A percentile compares a stretch with the other conserved stretches of the same genome.
These are phyloP conservation scores for Atethmia centrago DNA, from an alignment of 2,888 invertebrate species.

Conservation along the genomic window DNA sequence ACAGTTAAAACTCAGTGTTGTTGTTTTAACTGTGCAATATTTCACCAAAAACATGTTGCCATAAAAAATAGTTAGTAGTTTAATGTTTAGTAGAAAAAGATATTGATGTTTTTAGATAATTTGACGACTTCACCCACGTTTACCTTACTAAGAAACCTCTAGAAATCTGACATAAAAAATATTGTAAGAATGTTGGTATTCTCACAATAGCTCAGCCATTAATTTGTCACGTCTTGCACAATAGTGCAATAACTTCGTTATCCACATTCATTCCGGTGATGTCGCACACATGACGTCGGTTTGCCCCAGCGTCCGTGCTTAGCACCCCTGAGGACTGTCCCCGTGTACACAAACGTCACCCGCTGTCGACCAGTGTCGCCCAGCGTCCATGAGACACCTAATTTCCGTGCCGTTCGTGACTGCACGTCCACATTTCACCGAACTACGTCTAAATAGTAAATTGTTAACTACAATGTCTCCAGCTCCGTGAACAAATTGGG, in stretches of 20 bases:
- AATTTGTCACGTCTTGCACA: constrained; percentile 18
- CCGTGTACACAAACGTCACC: constrained; percentile 35
- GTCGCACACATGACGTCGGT: constrained; percentile 52
- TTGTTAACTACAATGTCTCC: constrained; percentile 20
- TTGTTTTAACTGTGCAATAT: not conserved
- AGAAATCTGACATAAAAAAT: not conserved
- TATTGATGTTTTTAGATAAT: not conserved
- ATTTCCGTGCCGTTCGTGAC: constrained; percentile 68
- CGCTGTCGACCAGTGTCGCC: constrained; percentile 20
- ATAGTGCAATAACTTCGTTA: constrained; percentile 38
- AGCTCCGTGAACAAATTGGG: constrained; percentile 26
- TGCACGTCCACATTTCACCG: constrained; percentile 30
- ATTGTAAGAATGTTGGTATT: not conserved
- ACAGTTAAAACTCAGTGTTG: not conserved
- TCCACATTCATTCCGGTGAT: constrained; percentile 37
- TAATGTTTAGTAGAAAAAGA: not conserved
- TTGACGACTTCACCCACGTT: no score
- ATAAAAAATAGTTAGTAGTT: no score
- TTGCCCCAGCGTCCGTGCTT: constrained; percentile 57
- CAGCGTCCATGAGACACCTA: constrained; percentile 62
- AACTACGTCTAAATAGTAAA: constrained; percentile 39
- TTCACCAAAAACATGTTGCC: not conserved
- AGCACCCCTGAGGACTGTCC: constrained; percentile 38
- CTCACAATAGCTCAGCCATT: not conserved
- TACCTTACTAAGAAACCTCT: not conserved